These are phyloP conservation scores for Opisthocomus hoazin DNA, from an alignment of 2,113 vertebrate species.

Conservation along the genomic window DNA sequence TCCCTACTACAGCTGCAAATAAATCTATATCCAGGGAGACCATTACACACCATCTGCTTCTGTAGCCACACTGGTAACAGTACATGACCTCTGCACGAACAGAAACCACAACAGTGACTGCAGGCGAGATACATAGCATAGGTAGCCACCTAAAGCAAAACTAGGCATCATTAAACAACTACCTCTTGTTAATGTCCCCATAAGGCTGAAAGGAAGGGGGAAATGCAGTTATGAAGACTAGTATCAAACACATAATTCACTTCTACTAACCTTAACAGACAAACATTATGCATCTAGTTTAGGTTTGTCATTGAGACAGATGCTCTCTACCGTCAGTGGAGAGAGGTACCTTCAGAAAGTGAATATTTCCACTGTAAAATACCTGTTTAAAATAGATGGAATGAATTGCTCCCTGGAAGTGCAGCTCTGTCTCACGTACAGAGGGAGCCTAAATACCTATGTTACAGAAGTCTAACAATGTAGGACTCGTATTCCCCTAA, in stretches of 20 bases:
- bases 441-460: background rate
- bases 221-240: background rate
- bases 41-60: background rate
- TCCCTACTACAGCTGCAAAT: background rate
- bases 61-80: background rate
- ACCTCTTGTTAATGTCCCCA: background rate
- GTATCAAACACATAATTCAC: background rate
- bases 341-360: background rate
- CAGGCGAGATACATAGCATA: rapidly evolving
- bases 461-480: background rate
- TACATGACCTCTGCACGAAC: background rate
- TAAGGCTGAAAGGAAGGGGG: background rate
- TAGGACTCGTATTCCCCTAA: background rate
- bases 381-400: background rate
- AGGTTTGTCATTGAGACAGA: background rate
- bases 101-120: background rate
- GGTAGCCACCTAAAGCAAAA: background rate
- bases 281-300: background rate
- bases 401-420: background rate
- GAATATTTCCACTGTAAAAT: background rate
- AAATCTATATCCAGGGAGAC: background rate
- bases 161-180: background rate
- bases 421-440: background rate
- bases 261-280: background rate
- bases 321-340: background rate